Base-by-base conservation (phyloP, 2,888 invertebrate species). In the Chironomus tentans region DNA sequence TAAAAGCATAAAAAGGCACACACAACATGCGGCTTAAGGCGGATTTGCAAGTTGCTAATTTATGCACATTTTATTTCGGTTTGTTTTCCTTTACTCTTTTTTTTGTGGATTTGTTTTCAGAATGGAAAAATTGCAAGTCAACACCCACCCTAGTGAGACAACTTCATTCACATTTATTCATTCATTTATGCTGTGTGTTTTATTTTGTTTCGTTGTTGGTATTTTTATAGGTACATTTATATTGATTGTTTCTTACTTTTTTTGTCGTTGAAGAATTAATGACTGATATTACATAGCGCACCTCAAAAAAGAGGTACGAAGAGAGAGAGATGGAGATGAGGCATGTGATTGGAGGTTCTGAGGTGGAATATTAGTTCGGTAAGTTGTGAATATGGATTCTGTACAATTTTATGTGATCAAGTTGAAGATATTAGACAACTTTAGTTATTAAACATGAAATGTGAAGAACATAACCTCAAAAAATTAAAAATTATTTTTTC, bases 1-100 rank as follows among this genome's bases (percentile, higher is more conserved):
- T 38, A 10, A 38, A 65, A 65, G 65, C 65, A 24, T 24, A 24
- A 65, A 24, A 38, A 38, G 38, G 38, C 38, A 38, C 38, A 56
- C 71, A 68, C 38, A 68, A 38, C 68, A 68, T 48, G 71, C 50
- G 71, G 71, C 71, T 71, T 71, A 24, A 56, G 48, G 71, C 71
- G 18, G 71, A 71, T 56, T 56, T 71, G 71, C 71, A 70, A 47
- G 46, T 70, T 48, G 70, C 48, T 56, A 71, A 71, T 71, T 71
- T 71, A 24, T 50, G 71, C 71, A 68, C 38, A 68, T 68, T 28
- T 56, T 70, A 50, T 65, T 65, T 65, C 22, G 65, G 65, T 22
- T 65, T 65, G 38, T 38, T 38, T 38, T 38, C 38, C 38, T 38
- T 38, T 38, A 38, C 38, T 38, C 38, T 38, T 38, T 38, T 38